Evolutionary conservation across 2,888 invertebrate species (phyloP).

Genomic region (Plebejus argus): DNA sequence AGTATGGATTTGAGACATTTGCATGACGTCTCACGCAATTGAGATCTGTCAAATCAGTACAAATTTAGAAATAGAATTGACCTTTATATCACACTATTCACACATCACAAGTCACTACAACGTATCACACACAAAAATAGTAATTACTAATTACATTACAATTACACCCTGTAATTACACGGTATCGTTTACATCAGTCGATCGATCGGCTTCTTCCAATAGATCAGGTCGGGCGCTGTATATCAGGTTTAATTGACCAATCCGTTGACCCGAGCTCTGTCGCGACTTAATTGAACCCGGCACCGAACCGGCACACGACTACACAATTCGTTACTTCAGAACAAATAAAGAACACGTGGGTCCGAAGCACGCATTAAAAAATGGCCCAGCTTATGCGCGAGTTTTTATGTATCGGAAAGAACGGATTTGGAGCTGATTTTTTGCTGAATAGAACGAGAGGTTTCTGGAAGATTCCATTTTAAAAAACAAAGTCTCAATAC

Average conservation of each 20-base stretch:
- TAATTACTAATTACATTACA: not conserved
- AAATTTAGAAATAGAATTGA: no score
- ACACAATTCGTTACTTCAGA: conserved; percentile 52
- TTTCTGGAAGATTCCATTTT: not conserved
- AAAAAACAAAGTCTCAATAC: not conserved
- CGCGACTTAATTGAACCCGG: conserved; percentile 51
- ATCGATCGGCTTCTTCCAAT: conserved; percentile 38
- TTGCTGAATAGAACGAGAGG: conserved; percentile 58
- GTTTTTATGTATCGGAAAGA: conserved; percentile 75
- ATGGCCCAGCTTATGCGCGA: conserved; percentile 69
- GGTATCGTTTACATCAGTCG: conserved; percentile 25
- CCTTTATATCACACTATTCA: no score
- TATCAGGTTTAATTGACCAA: conserved; percentile 45
- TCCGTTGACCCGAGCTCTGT: conserved; percentile 46
- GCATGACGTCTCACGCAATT: no score
- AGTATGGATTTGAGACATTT: no score
- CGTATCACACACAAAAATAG: not conserved
- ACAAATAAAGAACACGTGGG: conserved; percentile 57
- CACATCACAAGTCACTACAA: no score
- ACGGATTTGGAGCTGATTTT: conserved; percentile 74
- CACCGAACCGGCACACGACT: conserved; percentile 53
- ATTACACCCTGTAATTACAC: not conserved
- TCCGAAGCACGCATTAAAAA: conserved; percentile 74
- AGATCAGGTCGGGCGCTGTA: conserved; percentile 37
- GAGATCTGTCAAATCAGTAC: no score